Evolutionary conservation across 2,113 vertebrate species (phyloP).

Genomic region (Misgurnus anguillicaudatus): DNA sequence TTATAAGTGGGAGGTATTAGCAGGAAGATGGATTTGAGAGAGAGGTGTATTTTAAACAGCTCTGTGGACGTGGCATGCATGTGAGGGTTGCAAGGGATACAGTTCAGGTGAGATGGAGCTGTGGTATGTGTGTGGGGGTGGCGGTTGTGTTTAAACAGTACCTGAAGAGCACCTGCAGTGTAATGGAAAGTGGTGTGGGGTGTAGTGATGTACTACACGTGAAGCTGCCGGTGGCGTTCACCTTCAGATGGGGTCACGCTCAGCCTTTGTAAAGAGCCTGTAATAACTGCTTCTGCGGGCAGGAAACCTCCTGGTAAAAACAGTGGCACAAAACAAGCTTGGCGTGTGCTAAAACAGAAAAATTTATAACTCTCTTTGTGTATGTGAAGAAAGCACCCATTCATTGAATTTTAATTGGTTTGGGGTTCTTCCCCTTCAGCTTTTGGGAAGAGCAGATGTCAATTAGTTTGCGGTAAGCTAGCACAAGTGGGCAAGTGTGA

Average conservation of each 20-base stretch:
- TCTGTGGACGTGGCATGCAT: background rate
- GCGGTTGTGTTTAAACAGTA: conserved; percentile 19
- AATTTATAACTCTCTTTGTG: conserved; percentile 1
- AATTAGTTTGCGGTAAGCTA: conserved; percentile 43
- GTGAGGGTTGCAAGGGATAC: conserved; percentile 24
- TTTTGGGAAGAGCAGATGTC: conserved; percentile 36
- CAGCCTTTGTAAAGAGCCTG: conserved; percentile 65
- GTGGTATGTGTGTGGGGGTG: conserved; percentile 20
- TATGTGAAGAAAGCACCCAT: conserved; percentile 3
- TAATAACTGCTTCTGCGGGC: conserved; percentile 66
- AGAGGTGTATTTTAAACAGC: conserved; percentile 38
- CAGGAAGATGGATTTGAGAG: conserved; percentile 17
- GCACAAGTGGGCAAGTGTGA: conserved; percentile 40
- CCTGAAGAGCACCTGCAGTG: conserved; percentile 42
- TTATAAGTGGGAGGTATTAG: conserved; percentile 32
- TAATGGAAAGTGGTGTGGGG: conserved; percentile 51
- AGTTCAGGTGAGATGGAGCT: conserved; percentile 21
- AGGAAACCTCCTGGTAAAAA: conserved; percentile 53
- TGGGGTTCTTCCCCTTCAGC: conserved; percentile 4
- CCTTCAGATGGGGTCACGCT: conserved; percentile 70
- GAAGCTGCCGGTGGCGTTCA: conserved; percentile 64
- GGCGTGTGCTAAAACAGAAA: conserved; percentile 22
- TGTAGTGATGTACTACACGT: conserved; percentile 61
- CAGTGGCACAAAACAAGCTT: conserved; percentile 16
- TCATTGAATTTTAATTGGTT: conserved; percentile 43